Percentiles rank a stretch among this genome's conserved stretches.
Conservation (phyloP, 2,113 vertebrate species). For the Axis porcinus region DNA sequence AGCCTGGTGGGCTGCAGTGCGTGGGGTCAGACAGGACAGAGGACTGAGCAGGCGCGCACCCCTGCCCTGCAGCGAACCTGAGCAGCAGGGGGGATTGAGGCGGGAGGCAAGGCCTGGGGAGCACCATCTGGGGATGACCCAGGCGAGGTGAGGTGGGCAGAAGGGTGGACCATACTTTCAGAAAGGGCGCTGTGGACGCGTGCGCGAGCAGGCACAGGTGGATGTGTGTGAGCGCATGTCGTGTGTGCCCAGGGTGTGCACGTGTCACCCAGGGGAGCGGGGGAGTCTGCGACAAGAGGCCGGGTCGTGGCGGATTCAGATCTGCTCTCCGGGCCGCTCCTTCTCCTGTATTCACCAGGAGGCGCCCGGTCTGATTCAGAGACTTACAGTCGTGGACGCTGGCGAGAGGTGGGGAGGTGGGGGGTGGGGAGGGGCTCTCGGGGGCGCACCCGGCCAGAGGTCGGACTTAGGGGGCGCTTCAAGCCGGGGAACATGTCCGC, state of each 20-base stretch:
- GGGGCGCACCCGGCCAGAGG: not conserved
- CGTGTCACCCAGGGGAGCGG: not conserved
- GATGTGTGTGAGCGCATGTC: not conserved
- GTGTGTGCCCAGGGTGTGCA: not conserved
- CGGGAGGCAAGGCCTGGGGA: not conserved
- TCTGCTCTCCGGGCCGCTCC: not conserved
- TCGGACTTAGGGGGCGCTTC: too few species aligned
- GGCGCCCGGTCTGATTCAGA: not conserved
- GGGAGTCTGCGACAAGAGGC: rapidly evolving
- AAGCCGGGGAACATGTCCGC: rapidly evolving
- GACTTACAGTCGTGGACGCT: not conserved
- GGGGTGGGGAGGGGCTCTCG: too few species aligned
- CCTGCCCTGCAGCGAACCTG: not conserved
- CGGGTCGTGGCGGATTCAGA: rapidly evolving
- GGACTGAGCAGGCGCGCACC: not conserved
- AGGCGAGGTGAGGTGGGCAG: not conserved
- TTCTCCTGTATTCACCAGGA: too few species aligned
- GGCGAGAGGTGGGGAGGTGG: rapidly evolving
- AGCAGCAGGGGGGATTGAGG: not conserved
- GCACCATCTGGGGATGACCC: not conserved
- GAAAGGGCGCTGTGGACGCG: not conserved
- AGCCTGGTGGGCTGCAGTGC: not conserved
- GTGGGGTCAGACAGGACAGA: not conserved
- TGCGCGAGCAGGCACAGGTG: not conserved
- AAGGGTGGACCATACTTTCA: not conserved